Conservation (phyloP, 2,113 vertebrate genomes). For the Brachypodius melanocephalos region DNA sequence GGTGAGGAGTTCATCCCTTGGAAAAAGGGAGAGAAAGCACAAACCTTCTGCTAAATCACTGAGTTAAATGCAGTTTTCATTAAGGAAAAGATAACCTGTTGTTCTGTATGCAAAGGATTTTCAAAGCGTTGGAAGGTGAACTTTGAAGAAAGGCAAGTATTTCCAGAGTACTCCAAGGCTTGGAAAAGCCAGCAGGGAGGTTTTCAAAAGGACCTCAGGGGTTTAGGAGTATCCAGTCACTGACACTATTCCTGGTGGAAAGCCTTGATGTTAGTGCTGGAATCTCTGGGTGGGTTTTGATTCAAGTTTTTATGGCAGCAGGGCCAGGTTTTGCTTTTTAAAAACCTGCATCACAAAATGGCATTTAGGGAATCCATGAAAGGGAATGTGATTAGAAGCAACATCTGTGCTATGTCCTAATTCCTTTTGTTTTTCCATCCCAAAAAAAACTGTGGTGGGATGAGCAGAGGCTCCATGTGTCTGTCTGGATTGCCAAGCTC, state of each 20-base stretch:
- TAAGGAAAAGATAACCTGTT: fast-evolving
- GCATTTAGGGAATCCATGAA: background rate
- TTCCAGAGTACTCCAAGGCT: background rate
- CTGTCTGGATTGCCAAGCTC: background rate
- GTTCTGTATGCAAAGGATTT: background rate
- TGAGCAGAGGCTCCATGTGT: background rate
- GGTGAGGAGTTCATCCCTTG: background rate
- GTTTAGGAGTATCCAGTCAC: background rate
- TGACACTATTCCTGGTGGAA: background rate
- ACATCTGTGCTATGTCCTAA: background rate
- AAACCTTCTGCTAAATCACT: background rate
- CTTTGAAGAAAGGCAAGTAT: background rate
- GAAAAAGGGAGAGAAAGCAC: background rate
- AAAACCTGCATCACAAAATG: background rate
- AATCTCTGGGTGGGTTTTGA: background rate
- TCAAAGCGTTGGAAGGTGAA: background rate
- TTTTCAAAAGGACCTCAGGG: background rate
- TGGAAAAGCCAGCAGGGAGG: background rate
- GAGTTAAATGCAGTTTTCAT: background rate
- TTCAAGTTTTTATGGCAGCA: background rate
- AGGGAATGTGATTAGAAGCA: background rate
- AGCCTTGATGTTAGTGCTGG: fast-evolving
- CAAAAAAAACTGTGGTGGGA: background rate
- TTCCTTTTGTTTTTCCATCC: background rate
- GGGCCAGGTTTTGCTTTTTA: background rate